Evolutionary conservation across 2,113 vertebrate species (phyloP).

Genomic region (Amblyornis subalaris): DNA sequence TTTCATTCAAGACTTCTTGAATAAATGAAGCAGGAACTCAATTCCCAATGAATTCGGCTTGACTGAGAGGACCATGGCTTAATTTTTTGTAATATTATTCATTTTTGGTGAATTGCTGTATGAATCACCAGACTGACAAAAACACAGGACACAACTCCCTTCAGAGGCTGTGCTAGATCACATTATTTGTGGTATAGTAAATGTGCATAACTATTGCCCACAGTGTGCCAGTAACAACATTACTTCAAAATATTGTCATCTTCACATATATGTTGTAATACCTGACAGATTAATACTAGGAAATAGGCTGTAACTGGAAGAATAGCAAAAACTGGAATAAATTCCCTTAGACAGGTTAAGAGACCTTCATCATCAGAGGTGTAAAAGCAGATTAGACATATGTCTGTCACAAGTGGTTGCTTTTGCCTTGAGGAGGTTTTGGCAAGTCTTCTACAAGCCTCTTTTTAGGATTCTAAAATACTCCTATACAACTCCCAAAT

Average conservation of each 20-base stretch:
- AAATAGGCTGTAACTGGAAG: background rate
- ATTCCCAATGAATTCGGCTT: background rate
- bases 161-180: background rate
- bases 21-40: background rate
- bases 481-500: background rate
- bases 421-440: background rate
- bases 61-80: background rate
- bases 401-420: background rate
- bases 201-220: background rate
- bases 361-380: background rate
- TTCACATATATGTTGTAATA: background rate
- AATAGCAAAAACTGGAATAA: background rate
- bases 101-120: background rate
- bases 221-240: background rate
- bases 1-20: background rate
- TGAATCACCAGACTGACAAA: background rate
- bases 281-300: background rate
- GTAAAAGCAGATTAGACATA: background rate
- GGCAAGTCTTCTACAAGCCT: background rate
- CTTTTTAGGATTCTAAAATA: background rate
- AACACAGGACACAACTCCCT: background rate
- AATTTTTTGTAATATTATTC: background rate
- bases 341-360: background rate
- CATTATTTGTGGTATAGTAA: background rate
- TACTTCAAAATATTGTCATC: background rate